These are phyloP conservation scores for Napeogenes inachia DNA, from an alignment of 2,888 invertebrate species.

Conservation along the genomic window DNA sequence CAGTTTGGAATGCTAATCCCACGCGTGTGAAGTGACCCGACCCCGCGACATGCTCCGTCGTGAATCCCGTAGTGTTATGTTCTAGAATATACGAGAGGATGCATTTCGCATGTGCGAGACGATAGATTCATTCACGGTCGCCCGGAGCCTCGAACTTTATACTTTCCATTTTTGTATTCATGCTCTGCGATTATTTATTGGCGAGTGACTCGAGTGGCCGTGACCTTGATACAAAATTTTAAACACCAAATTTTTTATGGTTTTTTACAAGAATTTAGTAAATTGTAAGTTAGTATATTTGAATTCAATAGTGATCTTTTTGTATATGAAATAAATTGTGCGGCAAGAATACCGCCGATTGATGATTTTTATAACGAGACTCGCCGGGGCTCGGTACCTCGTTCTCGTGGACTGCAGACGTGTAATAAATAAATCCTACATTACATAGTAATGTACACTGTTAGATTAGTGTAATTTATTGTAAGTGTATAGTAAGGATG, in stretches of 20 bases:
- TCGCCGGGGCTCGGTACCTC: constrained; percentile 69
- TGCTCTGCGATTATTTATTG: constrained; percentile 35
- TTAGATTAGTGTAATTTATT: constrained; percentile 73
- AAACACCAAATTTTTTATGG: constrained; percentile 63
- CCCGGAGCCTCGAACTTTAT: constrained; percentile 31
- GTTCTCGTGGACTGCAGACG: constrained; percentile 62
- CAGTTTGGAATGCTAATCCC: constrained; percentile 68
- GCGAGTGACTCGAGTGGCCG: constrained; percentile 60
- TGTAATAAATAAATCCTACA: constrained; percentile 54
- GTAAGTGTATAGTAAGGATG: constrained; percentile 69
- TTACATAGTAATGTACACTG: constrained; percentile 66
- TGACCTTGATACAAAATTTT: constrained; percentile 56
- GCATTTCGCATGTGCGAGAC: constrained; percentile 72
- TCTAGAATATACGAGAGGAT: constrained; percentile 39
- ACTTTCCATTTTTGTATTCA: constrained; percentile 23
- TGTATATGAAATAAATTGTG: constrained; percentile 39
- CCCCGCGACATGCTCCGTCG: constrained; percentile 3
- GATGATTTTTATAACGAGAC: constrained; percentile 38
- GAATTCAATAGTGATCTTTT: constrained; percentile 50
- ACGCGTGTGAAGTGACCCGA: constrained; percentile 23
- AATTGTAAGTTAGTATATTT: constrained; percentile 53
- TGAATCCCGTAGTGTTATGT: constrained; percentile 20
- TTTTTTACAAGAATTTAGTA: constrained; percentile 48
- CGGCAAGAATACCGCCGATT: constrained; percentile 43
- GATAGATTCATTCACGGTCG: constrained; percentile 50